A percentile compares a stretch with the other conserved stretches of the same genome.
These are phyloP conservation scores for Synergus laeviventris DNA, from an alignment of 2,888 invertebrate genomes.

Conservation along the genomic window DNA sequence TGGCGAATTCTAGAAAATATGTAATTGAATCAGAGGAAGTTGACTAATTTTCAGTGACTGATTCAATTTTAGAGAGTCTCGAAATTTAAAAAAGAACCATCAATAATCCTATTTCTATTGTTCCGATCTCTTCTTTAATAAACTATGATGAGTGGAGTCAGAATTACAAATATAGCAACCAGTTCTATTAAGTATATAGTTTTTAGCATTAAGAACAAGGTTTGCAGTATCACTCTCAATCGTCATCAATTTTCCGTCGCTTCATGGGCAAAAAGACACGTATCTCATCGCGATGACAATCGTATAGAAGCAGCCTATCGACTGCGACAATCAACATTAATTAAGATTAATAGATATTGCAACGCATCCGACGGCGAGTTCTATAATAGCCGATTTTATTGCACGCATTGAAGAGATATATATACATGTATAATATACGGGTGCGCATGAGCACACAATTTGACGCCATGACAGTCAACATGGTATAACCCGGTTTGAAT, in stretches of 20 bases:
- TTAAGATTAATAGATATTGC: conserved; percentile 40
- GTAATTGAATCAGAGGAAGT: too few relatives aligned
- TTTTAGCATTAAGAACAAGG: conserved; percentile 24
- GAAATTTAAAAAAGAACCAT: too few relatives aligned
- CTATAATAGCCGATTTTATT: conserved; percentile 25
- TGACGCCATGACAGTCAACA: conserved; percentile 33
- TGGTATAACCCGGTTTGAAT: conserved; percentile 35
- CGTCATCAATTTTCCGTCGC: conserved; percentile 27
- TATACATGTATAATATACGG: neutral
- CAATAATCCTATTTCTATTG: neutral
- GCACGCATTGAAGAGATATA: conserved; percentile 19
- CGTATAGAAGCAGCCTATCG: conserved; percentile 30
- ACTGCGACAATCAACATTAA: conserved; percentile 35
- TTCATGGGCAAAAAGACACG: conserved; percentile 20
- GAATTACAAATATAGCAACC: neutral
- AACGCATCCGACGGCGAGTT: conserved; percentile 24
- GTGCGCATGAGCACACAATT: conserved; percentile 29
- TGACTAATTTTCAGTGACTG: too few relatives aligned
- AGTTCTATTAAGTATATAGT: neutral
- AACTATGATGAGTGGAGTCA: neutral
- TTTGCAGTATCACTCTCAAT: conserved; percentile 21
- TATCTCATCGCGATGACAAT: conserved; percentile 37
- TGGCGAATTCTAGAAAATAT: neutral
- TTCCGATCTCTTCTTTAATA: neutral
- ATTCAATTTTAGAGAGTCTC: too few relatives aligned